Percentiles rank a stretch among this genome's conserved stretches.
phyloP scores from a whole-genome alignment of 2,113 vertebrate genomes.

The Sigmodon hispidus region DNA sequence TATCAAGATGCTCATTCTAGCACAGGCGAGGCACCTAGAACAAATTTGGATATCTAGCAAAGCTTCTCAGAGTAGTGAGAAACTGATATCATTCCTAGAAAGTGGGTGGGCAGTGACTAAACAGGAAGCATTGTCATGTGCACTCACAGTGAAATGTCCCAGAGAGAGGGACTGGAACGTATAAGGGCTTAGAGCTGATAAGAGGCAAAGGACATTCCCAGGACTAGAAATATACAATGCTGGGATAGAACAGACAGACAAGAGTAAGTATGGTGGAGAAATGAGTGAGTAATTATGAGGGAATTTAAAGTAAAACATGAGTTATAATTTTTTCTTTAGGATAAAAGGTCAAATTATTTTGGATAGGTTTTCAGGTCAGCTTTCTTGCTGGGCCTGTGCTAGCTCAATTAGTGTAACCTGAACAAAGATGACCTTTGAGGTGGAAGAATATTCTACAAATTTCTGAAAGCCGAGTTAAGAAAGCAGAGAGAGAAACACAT shows the following conservation, averaged over 20 bases:
- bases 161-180: background rate
- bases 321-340: background rate
- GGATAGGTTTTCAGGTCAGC: background rate
- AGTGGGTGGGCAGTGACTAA: background rate
- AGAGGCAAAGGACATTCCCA: background rate
- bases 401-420: background rate
- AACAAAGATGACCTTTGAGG: background rate
- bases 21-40: background rate
- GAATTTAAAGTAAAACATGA: background rate
- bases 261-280: background rate
- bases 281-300: background rate
- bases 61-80: background rate
- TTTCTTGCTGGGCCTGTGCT: background rate
- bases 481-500: background rate
- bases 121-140: background rate
- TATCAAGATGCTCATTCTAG: background rate
- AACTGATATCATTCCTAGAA: background rate
- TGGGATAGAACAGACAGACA: background rate
- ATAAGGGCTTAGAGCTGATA: background rate
- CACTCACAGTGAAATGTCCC: background rate
- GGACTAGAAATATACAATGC: background rate
- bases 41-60: background rate
- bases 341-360: slow-evolving; percentile 9
- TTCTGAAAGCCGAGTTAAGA: background rate
- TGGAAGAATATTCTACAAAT: background rate